These are phyloP conservation scores for Sebastes cheni DNA, from an alignment of 2,797 vertebrate genomes.

Conservation along the genomic window DNA sequence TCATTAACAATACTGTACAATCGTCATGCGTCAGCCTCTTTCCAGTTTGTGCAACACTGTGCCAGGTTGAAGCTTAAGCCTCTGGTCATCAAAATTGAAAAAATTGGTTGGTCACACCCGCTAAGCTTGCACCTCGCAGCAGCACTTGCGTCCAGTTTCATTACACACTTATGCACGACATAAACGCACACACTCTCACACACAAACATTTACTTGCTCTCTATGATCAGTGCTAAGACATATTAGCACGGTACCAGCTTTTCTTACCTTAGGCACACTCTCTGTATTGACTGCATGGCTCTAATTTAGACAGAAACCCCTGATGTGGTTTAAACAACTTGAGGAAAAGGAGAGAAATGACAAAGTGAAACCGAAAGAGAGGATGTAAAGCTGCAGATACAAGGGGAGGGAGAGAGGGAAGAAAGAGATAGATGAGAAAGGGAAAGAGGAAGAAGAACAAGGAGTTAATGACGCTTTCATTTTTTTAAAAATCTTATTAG, in stretches of 20 bases:
- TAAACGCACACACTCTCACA: neutral
- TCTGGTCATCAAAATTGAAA: neutral
- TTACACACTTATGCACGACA: neutral
- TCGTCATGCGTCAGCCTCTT: neutral
- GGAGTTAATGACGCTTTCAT: constrained; percentile 37
- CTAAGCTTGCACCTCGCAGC: neutral
- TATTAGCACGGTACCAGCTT: constrained; percentile 45
- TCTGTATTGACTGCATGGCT: constrained; percentile 57
- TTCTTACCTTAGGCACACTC: constrained; percentile 33
- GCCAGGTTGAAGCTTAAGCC: neutral
- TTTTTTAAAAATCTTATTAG: constrained; percentile 30
- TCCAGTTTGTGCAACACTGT: neutral
- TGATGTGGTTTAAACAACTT: constrained; percentile 56
- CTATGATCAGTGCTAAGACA: constrained; percentile 47
- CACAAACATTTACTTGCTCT: constrained; percentile 7
- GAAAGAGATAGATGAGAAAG: neutral
- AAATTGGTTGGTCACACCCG: neutral
- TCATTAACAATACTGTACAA: neutral
- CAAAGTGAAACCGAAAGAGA: constrained; percentile 12
- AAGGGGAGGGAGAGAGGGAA: neutral
- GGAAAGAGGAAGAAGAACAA: neutral
- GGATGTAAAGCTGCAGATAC: neutral
- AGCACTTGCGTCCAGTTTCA: neutral
- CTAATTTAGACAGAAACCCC: constrained; percentile 61
- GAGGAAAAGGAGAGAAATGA: constrained; percentile 42